Conservation (phyloP, 2,113 vertebrate genomes). For the Megaceryle maxima region DNA sequence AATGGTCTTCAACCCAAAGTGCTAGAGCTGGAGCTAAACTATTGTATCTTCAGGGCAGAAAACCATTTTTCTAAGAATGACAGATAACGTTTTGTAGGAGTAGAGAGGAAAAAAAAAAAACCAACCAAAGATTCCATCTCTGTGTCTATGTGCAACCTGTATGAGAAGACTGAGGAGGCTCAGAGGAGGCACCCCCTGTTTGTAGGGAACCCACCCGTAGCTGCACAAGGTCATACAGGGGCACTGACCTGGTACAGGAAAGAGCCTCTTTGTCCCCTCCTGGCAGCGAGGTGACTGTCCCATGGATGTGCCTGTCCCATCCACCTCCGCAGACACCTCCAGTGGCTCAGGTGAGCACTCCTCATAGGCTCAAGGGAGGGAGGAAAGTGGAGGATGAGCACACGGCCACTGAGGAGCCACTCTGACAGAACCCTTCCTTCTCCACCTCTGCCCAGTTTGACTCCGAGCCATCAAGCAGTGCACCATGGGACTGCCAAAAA, state of each 20-base stretch:
- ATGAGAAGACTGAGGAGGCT: background rate
- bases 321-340: accelerated
- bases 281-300: background rate
- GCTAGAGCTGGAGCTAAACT: background rate
- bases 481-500: accelerated
- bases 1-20: background rate
- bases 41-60: background rate
- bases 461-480: background rate
- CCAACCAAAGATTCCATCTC: accelerated
- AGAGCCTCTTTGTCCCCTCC: background rate
- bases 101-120: background rate
- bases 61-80: background rate
- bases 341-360: accelerated
- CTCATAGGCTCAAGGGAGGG: accelerated
- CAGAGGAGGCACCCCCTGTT: background rate
- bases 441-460: background rate
- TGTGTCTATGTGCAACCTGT: background rate
- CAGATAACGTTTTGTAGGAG: background rate
- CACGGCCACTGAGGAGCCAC: background rate
- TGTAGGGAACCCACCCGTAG: accelerated
- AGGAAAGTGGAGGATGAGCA: background rate
- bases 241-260: background rate
- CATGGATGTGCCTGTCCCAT: accelerated
- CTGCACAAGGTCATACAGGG: accelerated
- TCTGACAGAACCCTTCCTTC: background rate